phyloP scores from a whole-genome alignment of 2,888 invertebrate genomes.

The Sphaerophoria taeniata region DNA sequence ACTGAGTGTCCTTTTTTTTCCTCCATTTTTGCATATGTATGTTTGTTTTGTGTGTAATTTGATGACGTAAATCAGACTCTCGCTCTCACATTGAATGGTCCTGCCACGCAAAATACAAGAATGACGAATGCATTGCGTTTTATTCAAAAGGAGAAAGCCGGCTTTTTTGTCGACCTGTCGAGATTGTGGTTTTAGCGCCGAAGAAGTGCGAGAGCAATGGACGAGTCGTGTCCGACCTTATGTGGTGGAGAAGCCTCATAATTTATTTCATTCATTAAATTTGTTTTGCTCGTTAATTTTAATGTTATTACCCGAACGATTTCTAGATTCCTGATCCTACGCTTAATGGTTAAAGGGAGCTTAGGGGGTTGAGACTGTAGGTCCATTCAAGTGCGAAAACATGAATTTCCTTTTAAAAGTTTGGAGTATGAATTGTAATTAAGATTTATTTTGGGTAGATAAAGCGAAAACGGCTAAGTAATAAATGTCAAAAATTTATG shows the following conservation, averaged over 20 bases:
- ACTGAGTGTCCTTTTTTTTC: constrained; percentile 12
- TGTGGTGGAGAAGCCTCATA: constrained; percentile 54
- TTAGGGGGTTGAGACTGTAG: not conserved
- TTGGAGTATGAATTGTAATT: constrained; percentile 60
- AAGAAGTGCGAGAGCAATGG: not conserved
- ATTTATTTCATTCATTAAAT: constrained; percentile 74
- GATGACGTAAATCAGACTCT: constrained; percentile 36
- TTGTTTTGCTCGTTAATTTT: constrained; percentile 70
- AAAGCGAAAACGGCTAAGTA: not conserved
- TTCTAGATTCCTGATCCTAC: not conserved
- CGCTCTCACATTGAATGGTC: constrained; percentile 41
- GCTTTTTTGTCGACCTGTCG: not conserved
- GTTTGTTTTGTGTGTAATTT: constrained; percentile 32
- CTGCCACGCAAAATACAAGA: not conserved
- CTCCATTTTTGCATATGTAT: constrained; percentile 11
- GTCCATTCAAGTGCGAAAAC: constrained; percentile 61
- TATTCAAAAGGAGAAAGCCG: constrained; percentile 42
- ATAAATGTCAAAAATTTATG: not conserved
- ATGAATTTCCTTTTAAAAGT: constrained; percentile 71
- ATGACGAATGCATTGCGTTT: not conserved
- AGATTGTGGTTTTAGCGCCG: constrained; percentile 32
- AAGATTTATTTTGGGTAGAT: constrained; percentile 51
- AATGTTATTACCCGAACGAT: constrained; percentile 62
- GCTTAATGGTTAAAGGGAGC: constrained; percentile 32
- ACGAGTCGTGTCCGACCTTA: not conserved